phyloP scores from a whole-genome alignment of 2,113 vertebrate species.

The Tor tambroides region DNA sequence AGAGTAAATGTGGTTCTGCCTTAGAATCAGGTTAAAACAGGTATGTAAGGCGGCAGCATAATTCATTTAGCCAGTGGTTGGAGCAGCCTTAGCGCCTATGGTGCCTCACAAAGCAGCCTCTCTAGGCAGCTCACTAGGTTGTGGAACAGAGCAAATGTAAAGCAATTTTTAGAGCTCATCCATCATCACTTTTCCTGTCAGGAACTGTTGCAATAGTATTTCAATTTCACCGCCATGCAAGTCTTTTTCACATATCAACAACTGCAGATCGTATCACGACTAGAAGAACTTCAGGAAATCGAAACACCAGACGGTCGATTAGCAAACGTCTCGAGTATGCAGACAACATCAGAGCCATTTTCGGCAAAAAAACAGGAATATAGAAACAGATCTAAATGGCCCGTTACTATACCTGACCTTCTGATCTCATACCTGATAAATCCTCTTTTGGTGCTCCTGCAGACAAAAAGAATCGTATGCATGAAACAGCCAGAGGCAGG shows the following conservation, averaged over 20 bases:
- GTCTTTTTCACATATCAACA: constrained; percentile 60
- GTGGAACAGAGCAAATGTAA: constrained; percentile 25
- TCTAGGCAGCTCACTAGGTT: constrained; percentile 18
- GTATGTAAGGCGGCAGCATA: neutral
- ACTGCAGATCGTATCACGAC: constrained; percentile 69
- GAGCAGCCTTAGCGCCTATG: neutral
- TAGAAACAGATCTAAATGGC: constrained; percentile 36
- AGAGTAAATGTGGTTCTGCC: neutral
- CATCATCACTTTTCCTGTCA: constrained; percentile 40
- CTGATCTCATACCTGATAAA: constrained; percentile 83
- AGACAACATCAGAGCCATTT: constrained; percentile 24
- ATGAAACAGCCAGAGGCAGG: constrained; percentile 53
- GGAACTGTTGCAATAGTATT: constrained; percentile 55
- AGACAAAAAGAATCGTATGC: constrained; percentile 77
- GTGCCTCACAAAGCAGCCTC: neutral
- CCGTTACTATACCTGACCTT: constrained; percentile 72
- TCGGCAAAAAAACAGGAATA: constrained; percentile 36
- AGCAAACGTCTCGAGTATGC: constrained; percentile 38
- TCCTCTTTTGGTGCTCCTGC: constrained; percentile 82
- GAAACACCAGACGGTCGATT: constrained; percentile 61
- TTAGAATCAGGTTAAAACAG: constrained; percentile 10
- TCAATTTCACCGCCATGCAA: constrained; percentile 68
- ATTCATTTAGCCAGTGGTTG: neutral
- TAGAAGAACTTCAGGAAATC: constrained; percentile 65
- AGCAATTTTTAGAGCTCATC: constrained; percentile 27